Base-by-base conservation (phyloP, 2,888 invertebrate genomes). In the Tetragonula carbonaria region DNA sequence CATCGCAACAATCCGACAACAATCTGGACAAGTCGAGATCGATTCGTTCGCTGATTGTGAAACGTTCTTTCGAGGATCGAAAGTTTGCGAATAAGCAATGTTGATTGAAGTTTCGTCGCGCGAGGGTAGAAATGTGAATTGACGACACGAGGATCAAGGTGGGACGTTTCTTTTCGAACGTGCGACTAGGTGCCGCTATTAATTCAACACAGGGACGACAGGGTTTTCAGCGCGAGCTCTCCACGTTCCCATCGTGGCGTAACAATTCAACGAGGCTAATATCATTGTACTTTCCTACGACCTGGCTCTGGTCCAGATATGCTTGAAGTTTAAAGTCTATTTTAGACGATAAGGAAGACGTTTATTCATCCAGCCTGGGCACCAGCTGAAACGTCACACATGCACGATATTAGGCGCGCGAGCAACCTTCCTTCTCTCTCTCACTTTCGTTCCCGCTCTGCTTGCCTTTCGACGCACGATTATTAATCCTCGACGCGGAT, bases 321-420 rank as follows among this genome's bases (percentile, higher is more conserved):
- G 91, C 92, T 90, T 92, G 91, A 93, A 92, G 92, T 93, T 94
- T 93, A 88, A 92, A 93, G 92, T 92, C 93, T 93, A 94, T 94
- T 94, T 94, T 93, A 91, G 92, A 93, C 93, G 92, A 93, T 94
- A 94, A 94, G 93, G 93, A 94, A 94, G 94, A 93, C 93, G 93
- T 93, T 94, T 93, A 93, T 93, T 93, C 93, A 93, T 93, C 92
- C 93, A 92, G 91, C 89, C 88, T 91, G 91, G 89, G 89, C 91
- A 92, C 91, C 91, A 91, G 89, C 92, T 92, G 92, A 91, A 90
- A 92, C 91, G 92, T 93, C 92, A 92, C 89, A 88, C 89, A 89
- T 89, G 89, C 90, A 87, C 90, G 90, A 90, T 89, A 91, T 91
- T 92, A 89, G 88, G 90, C 88, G 87, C 78, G 74, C 73, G 28